These are phyloP conservation scores for Sturnus vulgaris DNA, from an alignment of 2,113 vertebrate species.

Conservation along the genomic window DNA sequence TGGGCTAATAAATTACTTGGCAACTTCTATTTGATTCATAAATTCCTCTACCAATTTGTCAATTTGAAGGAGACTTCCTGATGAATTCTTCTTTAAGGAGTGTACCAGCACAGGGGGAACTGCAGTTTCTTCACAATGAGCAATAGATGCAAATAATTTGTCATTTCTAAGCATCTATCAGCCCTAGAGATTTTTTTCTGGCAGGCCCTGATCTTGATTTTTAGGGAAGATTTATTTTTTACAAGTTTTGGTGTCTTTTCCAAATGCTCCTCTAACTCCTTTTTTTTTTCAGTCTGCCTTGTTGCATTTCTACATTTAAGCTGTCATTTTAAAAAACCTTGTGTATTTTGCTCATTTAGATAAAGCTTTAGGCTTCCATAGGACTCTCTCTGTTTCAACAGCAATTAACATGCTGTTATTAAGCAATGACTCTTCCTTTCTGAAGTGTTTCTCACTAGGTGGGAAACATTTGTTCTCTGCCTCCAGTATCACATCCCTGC, in stretches of 20 bases:
- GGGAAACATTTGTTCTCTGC: background rate
- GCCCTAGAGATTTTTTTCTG: background rate
- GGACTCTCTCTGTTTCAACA: background rate
- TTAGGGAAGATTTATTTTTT: background rate
- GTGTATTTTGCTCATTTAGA: background rate
- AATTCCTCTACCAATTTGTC: background rate
- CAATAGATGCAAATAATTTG: constrained; percentile 2
- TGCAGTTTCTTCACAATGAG: background rate
- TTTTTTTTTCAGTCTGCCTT: background rate
- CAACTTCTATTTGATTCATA: background rate
- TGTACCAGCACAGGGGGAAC: background rate
- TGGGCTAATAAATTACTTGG: background rate
- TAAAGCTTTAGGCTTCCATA: background rate
- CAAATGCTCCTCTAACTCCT: background rate
- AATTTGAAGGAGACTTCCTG: background rate
- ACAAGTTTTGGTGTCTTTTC: background rate
- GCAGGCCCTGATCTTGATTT: background rate
- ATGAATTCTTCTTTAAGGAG: background rate
- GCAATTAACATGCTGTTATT: background rate
- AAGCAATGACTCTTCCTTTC: background rate
- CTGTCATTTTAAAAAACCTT: background rate
- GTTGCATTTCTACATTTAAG: background rate
- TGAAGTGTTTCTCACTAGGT: background rate
- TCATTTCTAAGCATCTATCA: background rate
- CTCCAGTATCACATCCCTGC: background rate